Base-by-base conservation (phyloP, 2,888 invertebrate species). In the Drosophila lutescens region DNA sequence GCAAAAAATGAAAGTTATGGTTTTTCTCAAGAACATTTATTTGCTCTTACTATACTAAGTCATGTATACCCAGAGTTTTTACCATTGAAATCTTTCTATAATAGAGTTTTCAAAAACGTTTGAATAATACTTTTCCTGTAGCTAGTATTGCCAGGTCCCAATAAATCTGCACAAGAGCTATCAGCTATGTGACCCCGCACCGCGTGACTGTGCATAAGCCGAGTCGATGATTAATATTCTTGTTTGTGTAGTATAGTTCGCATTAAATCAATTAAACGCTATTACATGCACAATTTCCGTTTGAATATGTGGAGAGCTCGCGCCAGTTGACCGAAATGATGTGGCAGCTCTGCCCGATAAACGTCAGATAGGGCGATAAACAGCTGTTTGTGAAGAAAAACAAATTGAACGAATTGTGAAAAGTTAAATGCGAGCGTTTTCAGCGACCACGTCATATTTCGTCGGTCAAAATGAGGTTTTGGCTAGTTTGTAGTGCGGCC, bases 371-470 rank as follows among this genome's bases (percentile, higher is more conserved):
- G 38, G n/a, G 13, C 43, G 34, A 55, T 63, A 67, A 80, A 70
- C 80, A 84, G 79, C 77, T 84, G 85, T 43, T 77, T 43, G 66
- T 70, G 78, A 32, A 36, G 32, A 10, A 44, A 59, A 68, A 60
- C 54, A 53, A 43, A 44, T 55, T 53, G 6, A 44, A 40, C 6
- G 12, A 55, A 30, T 32, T 62, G 46, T 58, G 40, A 55, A 36
- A 44, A 59, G 10, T 41, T 40, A 66, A 66, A 73, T 71, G 63
- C 26, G 32, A 38, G n/a, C 60, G 12, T 23, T 34, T 15, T 15
- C 12, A 12, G 17, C 26, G 26, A 32, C 41, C 23, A 26, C 47
- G 26, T 23, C 26, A 44, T 23, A 17, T 15, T 13, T 20, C 7
- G 34, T 69, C n/a, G 40, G 17, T 47, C 15, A 74, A 70, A 15